Base-by-base conservation (phyloP, 2,888 invertebrate genomes). In the Caradrina clavipalpis region DNA sequence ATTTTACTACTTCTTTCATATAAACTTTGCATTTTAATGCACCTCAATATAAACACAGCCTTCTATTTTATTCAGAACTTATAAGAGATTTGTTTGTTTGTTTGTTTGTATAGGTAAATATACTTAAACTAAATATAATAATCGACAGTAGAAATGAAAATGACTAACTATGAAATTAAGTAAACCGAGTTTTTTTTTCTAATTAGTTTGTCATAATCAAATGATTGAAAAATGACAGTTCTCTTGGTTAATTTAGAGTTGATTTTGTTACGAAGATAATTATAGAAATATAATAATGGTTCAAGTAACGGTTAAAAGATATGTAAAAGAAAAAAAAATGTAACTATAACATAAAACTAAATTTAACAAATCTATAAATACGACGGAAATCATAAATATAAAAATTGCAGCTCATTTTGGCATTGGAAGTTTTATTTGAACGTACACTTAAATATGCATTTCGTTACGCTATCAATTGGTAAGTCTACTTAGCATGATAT, bases 391-490 rank as follows among this genome's bases (percentile, higher is more conserved):
- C 17, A 45, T 66, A n/a, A 45, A 64, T 56, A 49, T 26, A 58
- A 15, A 59, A 13, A 11, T 13, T n/a, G 19, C 0, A 0, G 11
- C 17, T 19, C n/a, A 1, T 26, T 60, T 61, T 53, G 17, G n/a
- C 8, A 22, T 63, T 45, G n/a, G 7, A n/a, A 70, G 22, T 74
- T 73, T 64, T 50, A 68, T 60, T 60, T 56, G 19, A 7, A 59
- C 39, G 49, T 21, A 59, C 59, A 55, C 42, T 74, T 62, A 54
- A 64, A 79, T 74, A 87, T 87, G 87, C 57, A 57, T 73, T 75
- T 71, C 59, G 22, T 60, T 22, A 70, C 54, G 19, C 54, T 80
- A 45, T 35, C 67, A 7, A 50, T 76, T 2, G 83, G 86, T 86
- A 19, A 79, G 80, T 2, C 6, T 54, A 35, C 2, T 15, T 35